Conservation (phyloP, 2,888 invertebrate species). For the Amphipoea lucens region DNA sequence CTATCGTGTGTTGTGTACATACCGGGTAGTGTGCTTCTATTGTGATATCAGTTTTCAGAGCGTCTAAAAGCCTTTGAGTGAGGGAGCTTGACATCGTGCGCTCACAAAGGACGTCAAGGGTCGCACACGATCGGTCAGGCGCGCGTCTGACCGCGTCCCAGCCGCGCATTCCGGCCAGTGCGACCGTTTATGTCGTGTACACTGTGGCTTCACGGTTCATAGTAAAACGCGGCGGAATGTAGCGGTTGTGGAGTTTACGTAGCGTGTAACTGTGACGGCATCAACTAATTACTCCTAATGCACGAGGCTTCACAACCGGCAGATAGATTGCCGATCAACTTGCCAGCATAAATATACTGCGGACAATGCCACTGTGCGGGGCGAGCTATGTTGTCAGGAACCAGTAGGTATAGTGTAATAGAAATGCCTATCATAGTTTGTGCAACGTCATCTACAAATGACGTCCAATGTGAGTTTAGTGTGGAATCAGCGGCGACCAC, state of each 20-base stretch:
- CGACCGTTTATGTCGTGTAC: neutral
- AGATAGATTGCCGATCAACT: slow-evolving; percentile 21
- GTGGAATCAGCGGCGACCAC: neutral
- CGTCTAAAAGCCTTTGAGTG: slow-evolving; percentile 40
- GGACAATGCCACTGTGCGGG: neutral
- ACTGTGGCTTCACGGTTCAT: neutral
- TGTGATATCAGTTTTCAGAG: slow-evolving; percentile 44
- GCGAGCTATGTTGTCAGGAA: neutral
- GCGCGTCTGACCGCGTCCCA: neutral
- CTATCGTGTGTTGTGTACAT: neutral
- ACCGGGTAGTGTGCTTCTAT: slow-evolving; percentile 16
- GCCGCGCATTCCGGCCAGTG: neutral
- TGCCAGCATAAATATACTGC: slow-evolving; percentile 9
- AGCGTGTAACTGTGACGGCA: neutral
- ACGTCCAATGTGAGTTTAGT: neutral
- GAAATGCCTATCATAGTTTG: neutral
- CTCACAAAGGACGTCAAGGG: slow-evolving; percentile 38
- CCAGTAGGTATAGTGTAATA: neutral
- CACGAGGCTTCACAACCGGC: neutral
- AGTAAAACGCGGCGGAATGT: neutral
- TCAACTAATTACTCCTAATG: slow-evolving; percentile 23
- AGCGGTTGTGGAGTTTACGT: slow-evolving; percentile 1
- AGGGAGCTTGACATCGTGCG: slow-evolving; percentile 15
- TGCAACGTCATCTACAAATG: slow-evolving; percentile 6
- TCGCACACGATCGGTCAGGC: slow-evolving; percentile 19